These are phyloP conservation scores for Mya arenaria DNA, from an alignment of 1,140 invertebrate species.

Conservation along the genomic window DNA sequence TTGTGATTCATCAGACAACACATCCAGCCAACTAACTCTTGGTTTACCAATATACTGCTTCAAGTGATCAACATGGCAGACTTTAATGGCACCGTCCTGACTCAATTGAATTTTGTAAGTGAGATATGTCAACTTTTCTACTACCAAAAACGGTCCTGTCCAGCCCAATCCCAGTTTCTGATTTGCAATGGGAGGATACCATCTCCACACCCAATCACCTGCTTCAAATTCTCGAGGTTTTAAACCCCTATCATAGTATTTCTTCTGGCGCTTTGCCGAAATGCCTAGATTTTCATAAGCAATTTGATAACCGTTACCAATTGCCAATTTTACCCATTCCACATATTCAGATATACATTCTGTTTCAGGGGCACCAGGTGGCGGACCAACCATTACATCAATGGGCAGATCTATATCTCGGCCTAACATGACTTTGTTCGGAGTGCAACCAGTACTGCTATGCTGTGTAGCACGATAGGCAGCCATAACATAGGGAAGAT, in stretches of 20 bases:
- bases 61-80: slow-evolving; percentile 63
- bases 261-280: slow-evolving; percentile 24
- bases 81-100: background rate
- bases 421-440: slow-evolving; percentile 54
- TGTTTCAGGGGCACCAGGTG: background rate
- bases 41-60: slow-evolving; percentile 40
- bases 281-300: background rate
- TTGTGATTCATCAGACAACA: no score
- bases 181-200: slow-evolving; percentile 45
- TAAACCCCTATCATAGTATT: slow-evolving; percentile 42
- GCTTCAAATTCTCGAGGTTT: slow-evolving; percentile 23
- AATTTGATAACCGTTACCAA: background rate
- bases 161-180: slow-evolving; percentile 32
- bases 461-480: slow-evolving; percentile 50
- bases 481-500: slow-evolving; percentile 26
- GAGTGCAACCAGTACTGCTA: slow-evolving; percentile 25
- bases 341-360: slow-evolving; percentile 57
- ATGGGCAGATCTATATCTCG: slow-evolving; percentile 48
- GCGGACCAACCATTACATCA: slow-evolving; percentile 50
- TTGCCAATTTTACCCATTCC: slow-evolving; percentile 46
- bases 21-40: no score
- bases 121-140: slow-evolving; percentile 18
- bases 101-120: slow-evolving; percentile 22
- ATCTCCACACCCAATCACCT: slow-evolving; percentile 47
- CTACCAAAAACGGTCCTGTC: slow-evolving; percentile 26